Evolutionary conservation across 2,888 invertebrate genomes (phyloP).

Genomic region (Callinectes sapidus): DNA sequence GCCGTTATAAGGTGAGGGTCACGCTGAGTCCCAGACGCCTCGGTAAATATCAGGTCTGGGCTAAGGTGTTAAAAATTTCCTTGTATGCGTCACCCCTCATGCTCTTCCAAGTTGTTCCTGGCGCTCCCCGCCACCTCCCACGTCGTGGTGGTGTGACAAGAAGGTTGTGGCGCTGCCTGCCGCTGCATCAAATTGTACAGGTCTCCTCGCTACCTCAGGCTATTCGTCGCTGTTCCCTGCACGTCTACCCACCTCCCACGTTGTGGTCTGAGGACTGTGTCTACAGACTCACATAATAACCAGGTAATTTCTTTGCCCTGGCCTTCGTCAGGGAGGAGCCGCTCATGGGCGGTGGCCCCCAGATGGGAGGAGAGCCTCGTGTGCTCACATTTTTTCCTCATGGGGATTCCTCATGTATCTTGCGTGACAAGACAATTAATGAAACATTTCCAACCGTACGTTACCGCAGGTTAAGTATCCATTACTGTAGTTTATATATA

Average conservation of each 20-base stretch:
- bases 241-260: conserved; percentile 1
- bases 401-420: neutral
- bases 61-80: neutral
- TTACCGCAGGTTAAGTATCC: neutral
- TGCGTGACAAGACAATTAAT: conserved; percentile 3
- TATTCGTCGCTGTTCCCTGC: neutral
- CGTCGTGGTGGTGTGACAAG: neutral
- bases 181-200: neutral
- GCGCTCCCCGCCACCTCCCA: neutral
- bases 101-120: neutral
- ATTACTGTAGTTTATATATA: neutral
- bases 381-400: conserved; percentile 14
- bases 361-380: neutral
- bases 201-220: neutral
- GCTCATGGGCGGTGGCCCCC: conserved; percentile 4
- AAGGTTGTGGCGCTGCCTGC: neutral
- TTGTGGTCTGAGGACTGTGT: neutral
- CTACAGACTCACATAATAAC: neutral
- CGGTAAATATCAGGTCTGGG: neutral
- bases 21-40: neutral
- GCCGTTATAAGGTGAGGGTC: conserved; percentile 8
- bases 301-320: conserved; percentile 29
- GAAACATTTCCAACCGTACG: neutral
- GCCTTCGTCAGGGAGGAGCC: conserved; percentile 36
- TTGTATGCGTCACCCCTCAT: neutral